Conservation (phyloP, 2,113 vertebrate genomes). For the Trichechus manatus region DNA sequence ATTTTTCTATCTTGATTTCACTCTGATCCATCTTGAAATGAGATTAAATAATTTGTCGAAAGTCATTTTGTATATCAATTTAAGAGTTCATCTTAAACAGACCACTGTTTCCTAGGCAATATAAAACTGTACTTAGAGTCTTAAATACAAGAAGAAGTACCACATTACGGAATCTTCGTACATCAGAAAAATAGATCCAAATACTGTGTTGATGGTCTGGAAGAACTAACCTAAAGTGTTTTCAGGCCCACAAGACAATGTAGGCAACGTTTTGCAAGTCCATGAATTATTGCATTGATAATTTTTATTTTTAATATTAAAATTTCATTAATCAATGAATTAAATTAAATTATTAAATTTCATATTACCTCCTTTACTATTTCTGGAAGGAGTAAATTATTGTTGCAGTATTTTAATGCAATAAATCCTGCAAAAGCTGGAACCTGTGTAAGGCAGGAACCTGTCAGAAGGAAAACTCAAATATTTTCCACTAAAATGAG, state of each 20-base stretch:
- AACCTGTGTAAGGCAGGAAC: no score
- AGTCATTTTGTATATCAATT: neutral
- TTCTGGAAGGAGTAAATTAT: neutral
- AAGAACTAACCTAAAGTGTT: neutral
- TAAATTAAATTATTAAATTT: neutral
- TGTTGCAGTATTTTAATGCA: neutral
- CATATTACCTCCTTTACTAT: neutral
- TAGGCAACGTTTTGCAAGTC: neutral
- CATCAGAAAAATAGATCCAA: neutral
- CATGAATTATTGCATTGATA: neutral
- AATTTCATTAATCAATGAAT: neutral
- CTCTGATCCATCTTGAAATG: neutral
- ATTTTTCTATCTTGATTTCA: neutral
- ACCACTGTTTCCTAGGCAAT: neutral
- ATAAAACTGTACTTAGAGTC: neutral
- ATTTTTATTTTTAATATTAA: neutral
- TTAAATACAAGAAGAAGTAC: neutral
- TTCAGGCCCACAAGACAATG: neutral
- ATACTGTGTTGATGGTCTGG: neutral
- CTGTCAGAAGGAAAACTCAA: no score
- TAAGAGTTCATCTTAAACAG: conserved; percentile 17
- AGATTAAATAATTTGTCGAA: conserved; percentile 49
- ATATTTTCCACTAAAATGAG: no score
- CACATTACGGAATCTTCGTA: neutral
- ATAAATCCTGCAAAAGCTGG: neutral